A percentile compares a stretch with the other conserved stretches of the same genome.
phyloP scores from a whole-genome alignment of 1,140 invertebrate genomes.

The Bombus soroeensis region DNA sequence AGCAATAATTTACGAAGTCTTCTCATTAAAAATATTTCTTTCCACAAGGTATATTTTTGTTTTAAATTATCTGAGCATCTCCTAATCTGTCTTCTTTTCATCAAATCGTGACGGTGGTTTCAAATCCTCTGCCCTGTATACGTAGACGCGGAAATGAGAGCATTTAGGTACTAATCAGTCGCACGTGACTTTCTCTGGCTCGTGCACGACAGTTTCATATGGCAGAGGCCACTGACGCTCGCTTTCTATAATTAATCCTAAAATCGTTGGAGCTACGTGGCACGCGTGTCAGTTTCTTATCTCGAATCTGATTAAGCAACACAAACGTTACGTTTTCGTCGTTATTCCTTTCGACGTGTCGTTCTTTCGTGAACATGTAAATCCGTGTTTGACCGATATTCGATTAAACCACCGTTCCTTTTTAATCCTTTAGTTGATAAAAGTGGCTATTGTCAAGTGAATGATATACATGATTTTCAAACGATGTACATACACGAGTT shows the following conservation, averaged over 20 bases:
- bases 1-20: no score
- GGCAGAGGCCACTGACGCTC: conserved; percentile 46
- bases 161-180: conserved; percentile 45
- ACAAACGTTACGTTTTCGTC: not conserved
- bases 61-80: no score
- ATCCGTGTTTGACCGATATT: not conserved
- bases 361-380: not conserved
- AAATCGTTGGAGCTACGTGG: conserved; percentile 42
- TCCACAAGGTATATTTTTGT: no score
- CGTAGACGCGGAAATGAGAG: conserved; percentile 45
- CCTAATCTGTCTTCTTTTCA: not conserved
- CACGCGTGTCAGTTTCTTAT: conserved; percentile 47
- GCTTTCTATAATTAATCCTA: conserved; percentile 68
- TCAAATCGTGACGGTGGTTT: not conserved
- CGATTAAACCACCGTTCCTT: not conserved
- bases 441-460: no score
- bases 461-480: no score
- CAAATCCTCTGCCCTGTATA: not conserved
- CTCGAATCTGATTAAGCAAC: conserved; percentile 36
- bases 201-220: conserved; percentile 30
- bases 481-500: no score
- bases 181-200: conserved; percentile 60
- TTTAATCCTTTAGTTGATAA: no score
- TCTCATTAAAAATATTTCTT: no score
- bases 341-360: not conserved